Percentiles rank a stretch among this genome's conserved stretches.
Conservation (phyloP, 2,888 invertebrate species). For the Antheraea assamensis region DNA sequence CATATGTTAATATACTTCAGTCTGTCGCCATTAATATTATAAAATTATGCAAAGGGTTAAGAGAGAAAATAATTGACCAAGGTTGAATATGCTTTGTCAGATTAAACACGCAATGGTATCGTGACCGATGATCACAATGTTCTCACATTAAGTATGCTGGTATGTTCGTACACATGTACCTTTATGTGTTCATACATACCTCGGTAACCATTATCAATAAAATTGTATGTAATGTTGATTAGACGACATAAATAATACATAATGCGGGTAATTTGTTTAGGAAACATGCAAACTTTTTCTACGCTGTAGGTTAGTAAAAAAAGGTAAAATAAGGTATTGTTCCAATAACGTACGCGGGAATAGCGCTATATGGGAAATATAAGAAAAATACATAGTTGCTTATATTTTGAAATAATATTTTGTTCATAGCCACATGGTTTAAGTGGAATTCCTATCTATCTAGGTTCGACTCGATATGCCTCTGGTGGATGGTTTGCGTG, state of each 20-base stretch:
- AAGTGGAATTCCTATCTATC: too few species aligned
- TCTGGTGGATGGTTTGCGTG: too few species aligned
- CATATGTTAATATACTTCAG: too few species aligned
- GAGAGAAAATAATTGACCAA: neutral
- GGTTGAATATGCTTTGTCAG: neutral
- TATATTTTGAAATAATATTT: too few species aligned
- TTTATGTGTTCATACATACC: conserved; percentile 8
- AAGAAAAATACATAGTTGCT: neutral
- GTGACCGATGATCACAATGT: neutral
- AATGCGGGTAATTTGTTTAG: conserved; percentile 22
- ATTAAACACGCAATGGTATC: neutral
- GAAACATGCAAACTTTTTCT: neutral
- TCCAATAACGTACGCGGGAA: neutral
- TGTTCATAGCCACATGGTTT: too few species aligned
- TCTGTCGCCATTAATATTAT: too few species aligned
- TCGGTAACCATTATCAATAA: conserved; percentile 9
- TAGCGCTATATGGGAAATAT: neutral
- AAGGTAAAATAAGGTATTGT: neutral
- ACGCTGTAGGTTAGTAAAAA: neutral
- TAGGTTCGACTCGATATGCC: too few species aligned
- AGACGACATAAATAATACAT: conserved; percentile 23
- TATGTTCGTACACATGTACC: neutral
- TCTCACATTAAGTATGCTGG: conserved; percentile 14
- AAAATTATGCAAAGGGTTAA: neutral
- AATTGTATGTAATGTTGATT: conserved; percentile 14